Evolutionary conservation across 2,113 vertebrate genomes (phyloP).

Genomic region (Psammodynastes pulverulentus): DNA sequence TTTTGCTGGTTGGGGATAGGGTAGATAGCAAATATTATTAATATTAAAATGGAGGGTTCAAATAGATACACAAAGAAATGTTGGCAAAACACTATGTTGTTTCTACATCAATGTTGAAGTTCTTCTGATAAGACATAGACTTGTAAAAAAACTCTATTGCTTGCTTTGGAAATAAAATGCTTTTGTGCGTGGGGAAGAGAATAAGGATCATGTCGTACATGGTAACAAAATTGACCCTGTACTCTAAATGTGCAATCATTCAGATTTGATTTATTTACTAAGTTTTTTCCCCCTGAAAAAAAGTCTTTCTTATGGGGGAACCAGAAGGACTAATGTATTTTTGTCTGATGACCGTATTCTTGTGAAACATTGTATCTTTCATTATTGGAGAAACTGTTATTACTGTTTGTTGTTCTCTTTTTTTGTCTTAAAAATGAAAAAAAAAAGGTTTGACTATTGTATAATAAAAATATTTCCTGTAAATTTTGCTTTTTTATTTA

Average conservation of each 20-base stretch:
- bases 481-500: constrained; percentile 33
- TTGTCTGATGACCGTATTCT: constrained; percentile 58
- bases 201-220: constrained; percentile 32
- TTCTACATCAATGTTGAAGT: constrained; percentile 46
- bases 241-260: constrained; percentile 50
- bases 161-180: constrained; percentile 33
- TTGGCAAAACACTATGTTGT: constrained; percentile 52
- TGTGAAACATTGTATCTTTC: constrained; percentile 43
- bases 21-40: constrained; percentile 41
- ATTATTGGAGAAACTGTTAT: constrained; percentile 48
- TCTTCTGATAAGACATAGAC: constrained; percentile 51
- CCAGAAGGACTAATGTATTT: constrained; percentile 53
- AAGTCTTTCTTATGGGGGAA: constrained; percentile 45
- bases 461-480: constrained; percentile 73
- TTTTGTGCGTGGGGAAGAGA: not conserved
- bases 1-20: constrained; percentile 52
- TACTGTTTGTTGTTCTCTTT: constrained; percentile 52
- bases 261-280: constrained; percentile 55
- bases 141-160: not conserved
- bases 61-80: constrained; percentile 40
- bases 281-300: not conserved
- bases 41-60: constrained; percentile 25
- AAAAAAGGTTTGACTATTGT: constrained; percentile 57
- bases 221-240: constrained; percentile 43
- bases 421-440: constrained; percentile 49